Evolutionary conservation across 2,888 invertebrate species (phyloP), one percentile per base, ranked within the genome.

Genomic region (Amphipyra tragopoginis): DNA sequence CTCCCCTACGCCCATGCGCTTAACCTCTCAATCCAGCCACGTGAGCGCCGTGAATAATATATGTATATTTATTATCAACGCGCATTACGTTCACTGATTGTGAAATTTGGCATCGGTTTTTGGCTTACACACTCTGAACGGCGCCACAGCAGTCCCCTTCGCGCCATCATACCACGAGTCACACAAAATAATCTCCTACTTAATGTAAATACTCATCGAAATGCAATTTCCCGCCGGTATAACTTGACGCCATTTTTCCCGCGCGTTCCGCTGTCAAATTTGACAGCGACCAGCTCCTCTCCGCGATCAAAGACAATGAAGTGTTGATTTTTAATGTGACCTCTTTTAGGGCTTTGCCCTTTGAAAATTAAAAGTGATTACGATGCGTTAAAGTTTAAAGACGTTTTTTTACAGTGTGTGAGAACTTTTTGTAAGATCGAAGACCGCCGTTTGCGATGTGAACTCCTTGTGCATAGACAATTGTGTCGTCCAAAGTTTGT

Each of bases 41-140:
- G 56, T 70, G 72, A 61, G 29, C 9, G 13, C 39, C 11, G 33
- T 50, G 40, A 44, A 53, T 61, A 61, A 61, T 45, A 49, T 65
- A 60, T 50, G 56, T 61, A 57, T 51, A 63, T 62, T 69, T 64
- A 62, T 58, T 74, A 63, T 55, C 65, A 65, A 34, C 56, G 45
- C 57, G 45, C 62, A 52, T 73, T 75, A 72, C 68, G 68, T 77
- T 54, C 33, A 54, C 67, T 66, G 84, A 86, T 92, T 92, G 91
- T 85, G 92, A 88, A 92, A 93, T 89, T 93, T 93, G 93, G 93
- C 93, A 93, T 76, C 81, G 77, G 59, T 70, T 80, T 84, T 87
- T 91, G 92, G 93, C 91, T 70, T 75, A 65, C 75, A 74, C 67
- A 74, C 73, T 58, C 9, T 40, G 54, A 34, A 56, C 72, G 77